Evolutionary conservation across 2,797 vertebrate species (phyloP).

Genomic region (Enteromius treurensis): DNA sequence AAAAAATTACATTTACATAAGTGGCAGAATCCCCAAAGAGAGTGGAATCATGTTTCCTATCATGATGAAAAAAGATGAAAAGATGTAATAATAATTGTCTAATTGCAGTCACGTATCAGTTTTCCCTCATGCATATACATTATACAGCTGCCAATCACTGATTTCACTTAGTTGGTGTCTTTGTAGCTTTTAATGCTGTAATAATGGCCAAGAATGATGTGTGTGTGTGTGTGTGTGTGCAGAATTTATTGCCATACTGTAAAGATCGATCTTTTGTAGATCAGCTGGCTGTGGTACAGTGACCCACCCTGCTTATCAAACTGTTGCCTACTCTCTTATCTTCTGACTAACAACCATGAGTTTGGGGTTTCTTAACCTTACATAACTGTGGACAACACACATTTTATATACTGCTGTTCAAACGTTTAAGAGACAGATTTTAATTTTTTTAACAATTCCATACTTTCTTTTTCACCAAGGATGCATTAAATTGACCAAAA

Average conservation of each 20-base stretch:
- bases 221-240: no score
- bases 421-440: not conserved
- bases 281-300: not conserved
- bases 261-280: no score
- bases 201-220: not conserved
- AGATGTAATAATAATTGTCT: not conserved
- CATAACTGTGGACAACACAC: not conserved
- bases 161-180: not conserved
- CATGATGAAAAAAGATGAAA: slow-evolving; percentile 5
- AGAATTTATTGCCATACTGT: no score
- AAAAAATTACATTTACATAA: not conserved
- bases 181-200: not conserved
- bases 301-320: slow-evolving; percentile 42
- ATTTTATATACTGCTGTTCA: not conserved
- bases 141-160: not conserved
- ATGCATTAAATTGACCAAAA: not conserved
- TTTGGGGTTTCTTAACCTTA: not conserved
- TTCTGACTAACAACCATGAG: not conserved
- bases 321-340: slow-evolving; percentile 22
- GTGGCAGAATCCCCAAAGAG: not conserved
- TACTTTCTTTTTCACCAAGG: not conserved
- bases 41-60: not conserved
- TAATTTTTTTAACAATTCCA: no score
- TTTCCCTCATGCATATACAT: not conserved
- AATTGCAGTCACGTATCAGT: slow-evolving; percentile 4